These are phyloP conservation scores for Onychomys leucogaster DNA, from an alignment of 2,797 vertebrate genomes.

Conservation along the genomic window DNA sequence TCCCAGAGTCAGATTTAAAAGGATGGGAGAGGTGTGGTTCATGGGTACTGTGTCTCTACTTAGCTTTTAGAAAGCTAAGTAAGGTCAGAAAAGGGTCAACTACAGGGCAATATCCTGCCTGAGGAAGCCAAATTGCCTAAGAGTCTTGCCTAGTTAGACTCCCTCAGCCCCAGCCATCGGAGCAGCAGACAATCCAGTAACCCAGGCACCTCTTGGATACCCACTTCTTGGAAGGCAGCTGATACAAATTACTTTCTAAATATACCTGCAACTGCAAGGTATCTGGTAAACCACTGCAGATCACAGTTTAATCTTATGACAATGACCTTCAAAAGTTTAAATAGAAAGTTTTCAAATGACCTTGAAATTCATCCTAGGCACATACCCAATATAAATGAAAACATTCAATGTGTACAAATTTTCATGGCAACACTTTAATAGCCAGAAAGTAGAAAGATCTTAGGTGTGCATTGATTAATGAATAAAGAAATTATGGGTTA, in stretches of 20 bases:
- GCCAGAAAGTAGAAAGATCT: not conserved
- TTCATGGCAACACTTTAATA: not conserved
- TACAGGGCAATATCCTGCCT: not conserved
- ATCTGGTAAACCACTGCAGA: slow-evolving; percentile 23
- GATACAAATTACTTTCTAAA: slow-evolving; percentile 7
- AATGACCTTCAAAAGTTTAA: slow-evolving; percentile 41
- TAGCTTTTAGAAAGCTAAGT: not conserved
- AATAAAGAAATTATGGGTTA: not conserved
- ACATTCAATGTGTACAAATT: not conserved
- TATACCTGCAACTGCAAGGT: not conserved
- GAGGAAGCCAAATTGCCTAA: not conserved
- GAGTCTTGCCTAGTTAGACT: not conserved
- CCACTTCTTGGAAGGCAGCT: slow-evolving; percentile 11
- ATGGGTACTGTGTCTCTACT: not conserved
- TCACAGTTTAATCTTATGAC: slow-evolving; percentile 37
- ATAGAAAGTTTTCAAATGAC: not conserved
- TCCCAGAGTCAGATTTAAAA: slow-evolving; percentile 10
- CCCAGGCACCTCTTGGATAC: not conserved
- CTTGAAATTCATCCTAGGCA: not conserved
- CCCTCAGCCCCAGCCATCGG: not conserved
- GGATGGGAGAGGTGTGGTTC: not conserved
- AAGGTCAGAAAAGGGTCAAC: not conserved
- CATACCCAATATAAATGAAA: slow-evolving; percentile 29
- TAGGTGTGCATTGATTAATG: not conserved
- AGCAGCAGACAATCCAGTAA: not conserved